phyloP scores from a whole-genome alignment of 2,113 vertebrate species.

The Carettochelys insculpta region DNA sequence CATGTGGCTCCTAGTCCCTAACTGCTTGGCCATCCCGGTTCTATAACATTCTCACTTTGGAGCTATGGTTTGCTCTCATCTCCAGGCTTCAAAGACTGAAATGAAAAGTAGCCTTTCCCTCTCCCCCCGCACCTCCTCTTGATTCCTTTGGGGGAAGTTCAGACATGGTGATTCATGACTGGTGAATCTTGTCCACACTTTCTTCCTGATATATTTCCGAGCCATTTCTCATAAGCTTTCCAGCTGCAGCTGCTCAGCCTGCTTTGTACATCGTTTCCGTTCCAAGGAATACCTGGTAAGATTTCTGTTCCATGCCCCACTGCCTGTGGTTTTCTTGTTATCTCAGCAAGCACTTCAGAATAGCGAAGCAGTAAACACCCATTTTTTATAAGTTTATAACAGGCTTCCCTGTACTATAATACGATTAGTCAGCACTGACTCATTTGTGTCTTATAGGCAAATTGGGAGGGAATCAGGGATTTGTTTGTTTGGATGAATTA shows the following conservation, averaged over 20 bases:
- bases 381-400: conserved; percentile 58
- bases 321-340: background rate
- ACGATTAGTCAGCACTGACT: conserved; percentile 71
- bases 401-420: conserved; percentile 43
- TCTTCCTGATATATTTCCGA: background rate
- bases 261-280: background rate
- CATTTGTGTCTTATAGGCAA: conserved; percentile 71
- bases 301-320: background rate
- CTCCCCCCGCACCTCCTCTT: too few relatives aligned
- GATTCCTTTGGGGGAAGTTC: background rate
- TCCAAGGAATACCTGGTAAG: background rate
- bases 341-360: conserved; percentile 43
- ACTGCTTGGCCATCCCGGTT: too few relatives aligned
- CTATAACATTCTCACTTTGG: background rate
- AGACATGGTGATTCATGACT: background rate
- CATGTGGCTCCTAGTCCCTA: too few relatives aligned
- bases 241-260: background rate
- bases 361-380: conserved; percentile 41
- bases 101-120: background rate
- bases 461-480: conserved; percentile 48
- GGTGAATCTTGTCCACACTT: background rate
- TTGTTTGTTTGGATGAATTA: conserved; percentile 65
- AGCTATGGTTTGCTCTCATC: background rate
- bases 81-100: too few relatives aligned
- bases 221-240: background rate